Evolutionary conservation across 2,113 vertebrate genomes (phyloP), one percentile per base, ranked within the genome.

Genomic region (Monarcha castaneiventris): DNA sequence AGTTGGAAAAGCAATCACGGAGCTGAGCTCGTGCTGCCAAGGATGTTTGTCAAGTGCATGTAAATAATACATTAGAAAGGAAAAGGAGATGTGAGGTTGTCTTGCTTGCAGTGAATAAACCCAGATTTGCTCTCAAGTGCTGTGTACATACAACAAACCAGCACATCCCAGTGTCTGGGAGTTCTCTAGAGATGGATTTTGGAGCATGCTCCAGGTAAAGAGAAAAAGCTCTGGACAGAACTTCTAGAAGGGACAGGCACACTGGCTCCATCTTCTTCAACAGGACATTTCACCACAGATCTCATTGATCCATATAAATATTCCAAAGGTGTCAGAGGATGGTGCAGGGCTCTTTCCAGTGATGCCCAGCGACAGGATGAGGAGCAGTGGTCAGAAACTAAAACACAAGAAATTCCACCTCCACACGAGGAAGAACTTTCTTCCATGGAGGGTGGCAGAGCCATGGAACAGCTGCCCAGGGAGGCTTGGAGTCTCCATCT

Each of bases 311-410:
- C 68, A 20, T 25, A 6, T 3, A 26, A 46, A 17, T 18, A 26
- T 18, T 41, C 54, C n/a, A 55, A 4, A 55, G 55, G 26, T 48
- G 30, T 11, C 41, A 49, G n/a, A 54, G 55, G 63, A 32, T 5
- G 9, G 41, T 55, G 41, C 54, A 63, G n/a, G 54, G 26, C 54
- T 44, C 54, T n/a, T 9, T 26, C 48, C 23, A 52, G 61, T 9
- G 19, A 12, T 35, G 33, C 29, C 23, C 44, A 67, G 44, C 0
- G 1, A 44, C 27, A 67, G 46, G 29, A 54, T 0, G 0, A 76
- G 55, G 41, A 83, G n/a, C 15, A 41, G 22, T 4, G 25, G 62
- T 9, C 78, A 62, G n/a, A 48, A 48, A 68, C 19, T 18, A 8
- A 68, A 75, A 1, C 55, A 62, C 14, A 67, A 20, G 35, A 35